Evolutionary conservation across 2,888 invertebrate genomes (phyloP).

Genomic region (Pristionchus fissidentatus): DNA sequence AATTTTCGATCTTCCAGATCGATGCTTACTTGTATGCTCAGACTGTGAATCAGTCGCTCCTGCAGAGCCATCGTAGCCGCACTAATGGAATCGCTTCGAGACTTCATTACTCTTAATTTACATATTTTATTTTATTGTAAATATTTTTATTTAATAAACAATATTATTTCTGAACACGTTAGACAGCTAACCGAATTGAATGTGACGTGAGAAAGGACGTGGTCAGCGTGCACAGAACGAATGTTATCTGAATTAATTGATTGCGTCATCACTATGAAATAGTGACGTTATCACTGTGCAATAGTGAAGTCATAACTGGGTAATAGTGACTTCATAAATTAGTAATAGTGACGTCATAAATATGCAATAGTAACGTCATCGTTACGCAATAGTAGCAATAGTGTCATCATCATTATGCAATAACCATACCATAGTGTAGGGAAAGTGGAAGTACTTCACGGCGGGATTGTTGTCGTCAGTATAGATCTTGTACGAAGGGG

Average conservation of each 20-base stretch:
- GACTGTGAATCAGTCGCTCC: neutral
- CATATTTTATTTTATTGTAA: neutral
- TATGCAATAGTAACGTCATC: too few relatives aligned
- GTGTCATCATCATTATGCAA: too few relatives aligned
- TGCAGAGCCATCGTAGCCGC: neutral
- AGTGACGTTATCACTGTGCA: too few relatives aligned
- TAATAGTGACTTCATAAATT: too few relatives aligned
- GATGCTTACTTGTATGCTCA: neutral
- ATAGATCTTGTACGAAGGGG: neutral
- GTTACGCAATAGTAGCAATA: too few relatives aligned
- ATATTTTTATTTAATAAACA: neutral
- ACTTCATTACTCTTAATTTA: slow-evolving; percentile 8
- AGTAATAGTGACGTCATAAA: too few relatives aligned
- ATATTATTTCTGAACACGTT: neutral
- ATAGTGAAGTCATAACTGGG: too few relatives aligned
- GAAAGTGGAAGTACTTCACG: slow-evolving; percentile 1
- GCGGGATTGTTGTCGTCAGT: slow-evolving; percentile 20
- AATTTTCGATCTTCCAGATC: too few relatives aligned
- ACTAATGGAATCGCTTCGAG: neutral
- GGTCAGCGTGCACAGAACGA: neutral
- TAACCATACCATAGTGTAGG: slow-evolving; percentile 12
- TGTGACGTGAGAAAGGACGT: neutral
- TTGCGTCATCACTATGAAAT: too few relatives aligned
- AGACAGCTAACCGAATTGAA: neutral
- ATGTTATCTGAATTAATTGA: neutral